phyloP scores from a whole-genome alignment of 2,888 invertebrate genomes.

The Drosophila kambysellisi region DNA sequence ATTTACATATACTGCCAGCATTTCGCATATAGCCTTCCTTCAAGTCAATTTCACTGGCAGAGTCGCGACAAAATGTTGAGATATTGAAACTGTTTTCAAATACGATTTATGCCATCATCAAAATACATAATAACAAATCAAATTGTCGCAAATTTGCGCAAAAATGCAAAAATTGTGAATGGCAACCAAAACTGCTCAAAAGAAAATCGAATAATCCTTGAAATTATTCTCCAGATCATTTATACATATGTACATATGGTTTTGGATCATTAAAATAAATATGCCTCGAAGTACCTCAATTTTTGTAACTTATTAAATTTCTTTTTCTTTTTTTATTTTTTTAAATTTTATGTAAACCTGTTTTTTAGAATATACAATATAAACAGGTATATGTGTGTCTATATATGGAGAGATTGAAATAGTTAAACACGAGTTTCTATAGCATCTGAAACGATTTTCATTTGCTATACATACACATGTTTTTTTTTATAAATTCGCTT shows the following conservation, averaged over 20 bases:
- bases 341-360: too few relatives aligned
- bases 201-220: not conserved
- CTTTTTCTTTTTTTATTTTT: not conserved
- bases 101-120: constrained; percentile 51
- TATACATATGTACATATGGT: not conserved
- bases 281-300: not conserved
- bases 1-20: constrained; percentile 1
- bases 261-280: not conserved
- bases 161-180: constrained; percentile 9
- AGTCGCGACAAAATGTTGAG: constrained; percentile 3
- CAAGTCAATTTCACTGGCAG: constrained; percentile 36
- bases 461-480: not conserved
- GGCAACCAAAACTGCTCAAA: not conserved
- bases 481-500: not conserved
- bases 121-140: constrained; percentile 44
- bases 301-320: not conserved
- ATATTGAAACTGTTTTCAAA: constrained; percentile 49
- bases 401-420: not conserved
- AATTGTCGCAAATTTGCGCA: constrained; percentile 39
- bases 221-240: not conserved
- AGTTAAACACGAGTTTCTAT: not conserved
- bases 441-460: not conserved
- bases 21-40: not conserved
- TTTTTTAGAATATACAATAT: not conserved
- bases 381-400: not conserved